Evolutionary conservation across 1,140 invertebrate genomes (phyloP), one percentile per base, ranked within the genome.

Genomic region (Pristionchus pacificus): DNA sequence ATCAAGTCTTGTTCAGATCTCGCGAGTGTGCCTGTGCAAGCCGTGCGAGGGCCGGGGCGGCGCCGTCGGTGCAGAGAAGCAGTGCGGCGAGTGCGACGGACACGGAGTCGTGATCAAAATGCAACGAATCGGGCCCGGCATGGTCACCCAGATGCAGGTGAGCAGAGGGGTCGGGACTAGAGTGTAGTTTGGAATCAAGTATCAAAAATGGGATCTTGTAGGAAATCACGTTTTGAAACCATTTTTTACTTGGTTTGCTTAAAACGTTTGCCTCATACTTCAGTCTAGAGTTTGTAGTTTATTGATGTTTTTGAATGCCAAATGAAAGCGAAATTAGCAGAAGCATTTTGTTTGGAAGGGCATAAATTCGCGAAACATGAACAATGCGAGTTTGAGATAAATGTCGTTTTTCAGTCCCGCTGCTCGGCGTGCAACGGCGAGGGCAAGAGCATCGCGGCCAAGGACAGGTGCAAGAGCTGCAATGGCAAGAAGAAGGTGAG

Each of bases 11-110:
- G 19, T 49, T 49, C 19, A 49, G 38, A 19, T 49, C 6, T 27
- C 25, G 13, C 55, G 68, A 30, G 64, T 32, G 14, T 91, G 98
- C 27, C 94, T 98, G 79, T 99, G 97, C 88, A 90, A 92, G 80
- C 95, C 95, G 87, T 99, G 97, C 86, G 92, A 96, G 86, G 97
- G 93, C 88, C 88, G 88, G 32, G 96, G 95, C 72, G 95, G 95
- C 25, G 97, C 97, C 85, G 96, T 96, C 86, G 85, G 85, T 68
- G 93, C 93, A 65, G 90, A 93, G 19, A 91, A 93, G 81, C 90
- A 90, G 76, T 99, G 97, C 84, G 82, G 88, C 1, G 89, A 88
- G 25, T 99, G 97, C 84, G 88, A 90, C 68, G 97, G 97, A 32
- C 88, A 88, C 62, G 97, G 97, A n/a, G 89, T 93, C 85, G 90